Evolutionary conservation across 2,113 vertebrate species (phyloP), one percentile per base, ranked within the genome.

Genomic region (Isurus oxyrinchus): DNA sequence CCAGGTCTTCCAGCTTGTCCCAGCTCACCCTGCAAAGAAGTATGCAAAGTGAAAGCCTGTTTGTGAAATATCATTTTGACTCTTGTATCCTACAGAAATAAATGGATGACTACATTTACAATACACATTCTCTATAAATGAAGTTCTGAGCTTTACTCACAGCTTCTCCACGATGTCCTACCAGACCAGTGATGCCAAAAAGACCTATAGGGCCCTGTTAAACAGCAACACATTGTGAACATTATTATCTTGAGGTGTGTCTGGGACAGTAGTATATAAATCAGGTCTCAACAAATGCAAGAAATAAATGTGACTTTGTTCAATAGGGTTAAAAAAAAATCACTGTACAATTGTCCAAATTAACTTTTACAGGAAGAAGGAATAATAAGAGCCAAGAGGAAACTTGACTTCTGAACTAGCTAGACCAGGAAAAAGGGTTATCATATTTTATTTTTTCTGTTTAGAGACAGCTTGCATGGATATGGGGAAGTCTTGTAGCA

Each of bases 151-250:
- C 35, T 49, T 57, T 87, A 97, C 97, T 97, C 97, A 99, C 99
- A 97, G 97, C 96, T 96, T 97, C 81, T 96, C 98, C 98, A 21
- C 96, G 96, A 94, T 97, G 96, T 63, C 99, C 99, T 5, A 96
- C 27, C 86, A 97, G 96, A 96, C 99, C 99, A 0, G 97, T 69
- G 59, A 97, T 97, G 25, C 99, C 98, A 0, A 97, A 97, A 79
- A 98, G 96, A 11, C 98, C 98, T 0, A 97, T 97, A 95, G 98
- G 98, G 96, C 98, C 98, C 99, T 99, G 97, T 96, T 69, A 69
- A 97, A 96, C 63, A 97, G n/a, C 96, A 63, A 69, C 7, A 49
- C 44, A 69, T 69, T 72, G 94, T 27, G 67, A 95, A 55, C 67
- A 55, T 55, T 55, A 35, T 31, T 31, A 16, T 14, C 44, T 72